Percentiles rank a stretch among this genome's conserved stretches.
Evolutionary conservation across 2,797 vertebrate genomes (phyloP).

Genomic region (Lutra lutra): DNA sequence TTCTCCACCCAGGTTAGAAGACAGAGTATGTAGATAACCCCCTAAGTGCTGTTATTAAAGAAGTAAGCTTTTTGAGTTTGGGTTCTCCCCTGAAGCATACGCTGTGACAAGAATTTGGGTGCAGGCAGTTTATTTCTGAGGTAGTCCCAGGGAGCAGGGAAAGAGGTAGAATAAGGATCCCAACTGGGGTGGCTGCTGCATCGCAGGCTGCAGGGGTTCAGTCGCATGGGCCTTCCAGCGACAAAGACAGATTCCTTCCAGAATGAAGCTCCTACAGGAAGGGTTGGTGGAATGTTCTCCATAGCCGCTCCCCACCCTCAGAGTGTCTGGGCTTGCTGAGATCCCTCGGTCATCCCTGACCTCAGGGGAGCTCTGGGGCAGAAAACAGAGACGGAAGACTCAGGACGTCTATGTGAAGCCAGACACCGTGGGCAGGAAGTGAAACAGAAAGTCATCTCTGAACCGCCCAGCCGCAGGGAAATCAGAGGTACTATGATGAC

Average conservation of each 20-base stretch:
- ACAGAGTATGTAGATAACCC: no score
- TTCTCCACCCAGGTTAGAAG: neutral
- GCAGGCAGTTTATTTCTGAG: neutral
- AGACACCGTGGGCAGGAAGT: neutral
- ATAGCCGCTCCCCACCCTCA: accelerated
- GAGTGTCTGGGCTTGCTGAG: neutral
- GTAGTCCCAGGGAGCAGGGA: neutral
- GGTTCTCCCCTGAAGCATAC: neutral
- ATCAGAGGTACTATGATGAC: neutral
- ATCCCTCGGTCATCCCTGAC: neutral
- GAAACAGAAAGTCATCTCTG: neutral
- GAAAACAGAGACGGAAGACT: neutral
- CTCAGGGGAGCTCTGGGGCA: neutral
- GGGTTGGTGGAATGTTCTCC: neutral
- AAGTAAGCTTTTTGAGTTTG: neutral
- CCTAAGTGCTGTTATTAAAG: neutral
- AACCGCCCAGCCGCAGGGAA: neutral
- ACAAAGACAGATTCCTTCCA: neutral
- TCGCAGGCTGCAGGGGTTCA: neutral
- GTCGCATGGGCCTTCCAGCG: accelerated
- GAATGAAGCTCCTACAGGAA: neutral
- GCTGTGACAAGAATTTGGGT: neutral
- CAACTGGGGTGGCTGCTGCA: neutral
- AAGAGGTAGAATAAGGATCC: neutral
- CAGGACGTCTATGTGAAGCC: neutral